Evolutionary conservation across 2,113 vertebrate genomes (phyloP), one percentile per base, ranked within the genome.

Genomic region (Ptychochromis oligacanthus): DNA sequence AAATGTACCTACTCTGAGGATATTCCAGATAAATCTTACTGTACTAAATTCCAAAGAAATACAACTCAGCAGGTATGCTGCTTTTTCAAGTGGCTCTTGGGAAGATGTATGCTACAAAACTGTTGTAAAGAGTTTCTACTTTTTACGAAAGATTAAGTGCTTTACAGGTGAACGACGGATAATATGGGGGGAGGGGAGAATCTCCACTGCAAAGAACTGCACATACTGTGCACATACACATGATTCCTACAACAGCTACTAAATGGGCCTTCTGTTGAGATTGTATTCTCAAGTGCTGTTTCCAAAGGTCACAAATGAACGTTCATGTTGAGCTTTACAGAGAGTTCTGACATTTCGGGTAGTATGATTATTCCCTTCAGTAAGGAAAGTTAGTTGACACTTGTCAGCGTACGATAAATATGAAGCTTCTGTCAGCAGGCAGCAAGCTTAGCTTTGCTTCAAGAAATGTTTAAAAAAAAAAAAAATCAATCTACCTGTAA

Each of bases 11-110:
- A n/a, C n/a, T n/a, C n/a, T n/a, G n/a, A n/a, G n/a, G n/a, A n/a
- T n/a, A n/a, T n/a, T n/a, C n/a, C n/a, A 43, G 75, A 76, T 78
- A 76, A 79, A 82, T 60, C 18, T 60, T 43, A 52, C 38, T 11
- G 64, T 28, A 55, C 22, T 12, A 64, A 84, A 81, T 31, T 81
- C 54, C 17, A 72, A 75, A 88, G 57, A 81, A 65, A 60, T 3
- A 75, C 40, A 11, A 36, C 77, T n/a, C n/a, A n/a, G 11, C 86
- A 57, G 57, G 86, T 15, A 77, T 17, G 24, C 18, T 7, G 6
- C 40, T 36, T 49, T 57, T 28, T 36, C 59, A 80, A 78, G 64
- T 76, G 70, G 59, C 74, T 87, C 59, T 7, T 36, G 28, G 7
- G 31, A 82, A 59, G 70, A 80, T 17, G 26, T 31, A 52, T 11